Base-by-base conservation (phyloP, 2,888 invertebrate species). In the Perizoma flavofasciatum region DNA sequence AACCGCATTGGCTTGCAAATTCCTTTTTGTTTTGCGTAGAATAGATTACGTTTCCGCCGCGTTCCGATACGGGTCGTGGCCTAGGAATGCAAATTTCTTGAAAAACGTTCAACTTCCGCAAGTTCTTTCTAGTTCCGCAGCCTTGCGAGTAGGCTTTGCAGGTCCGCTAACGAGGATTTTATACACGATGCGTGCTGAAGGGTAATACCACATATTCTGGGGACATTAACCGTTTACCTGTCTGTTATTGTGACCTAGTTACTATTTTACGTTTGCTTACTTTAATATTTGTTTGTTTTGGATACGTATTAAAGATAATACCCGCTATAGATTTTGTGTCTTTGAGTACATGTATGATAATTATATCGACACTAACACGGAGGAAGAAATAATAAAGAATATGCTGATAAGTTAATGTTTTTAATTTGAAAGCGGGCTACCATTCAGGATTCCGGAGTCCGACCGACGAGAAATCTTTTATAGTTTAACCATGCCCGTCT, bases 61-160 rank as follows among this genome's bases (percentile, higher is more conserved):
- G 69, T 73, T 73, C 73, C 73, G 67, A 64, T 57, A 51, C 39
- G 50, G 66, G 70, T 71, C 70, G 70, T 73, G 75, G 70, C 73
- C 74, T 74, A 75, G 73, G 75, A 79, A 83, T 82, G 82, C 76
- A 81, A 81, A 83, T 83, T 77, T 78, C 75, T 75, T 76, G 79
- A 75, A 77, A 75, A 79, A 75, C 70, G 73, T 72, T 71, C 66
- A 54, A 70, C 74, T 73, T 72, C 72, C 78, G 68, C 69, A 68
- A 65, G 22, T 66, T 66, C 66, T 65, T 58, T 65, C 61, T 51
- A 59, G 37, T 64, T 60, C 49, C 34, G 43, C 22, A 59, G 41
- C 54, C 51, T 45, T 40, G 51, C 22, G 50, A 50, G 22, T 59
- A 22, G 46, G 60, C 52, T 63, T 58, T 59, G 55, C 55, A 44